A percentile compares a stretch with the other conserved stretches of the same genome.
Conservation (phyloP, 2,113 vertebrate genomes). For the Campylomormyrus numenius region DNA sequence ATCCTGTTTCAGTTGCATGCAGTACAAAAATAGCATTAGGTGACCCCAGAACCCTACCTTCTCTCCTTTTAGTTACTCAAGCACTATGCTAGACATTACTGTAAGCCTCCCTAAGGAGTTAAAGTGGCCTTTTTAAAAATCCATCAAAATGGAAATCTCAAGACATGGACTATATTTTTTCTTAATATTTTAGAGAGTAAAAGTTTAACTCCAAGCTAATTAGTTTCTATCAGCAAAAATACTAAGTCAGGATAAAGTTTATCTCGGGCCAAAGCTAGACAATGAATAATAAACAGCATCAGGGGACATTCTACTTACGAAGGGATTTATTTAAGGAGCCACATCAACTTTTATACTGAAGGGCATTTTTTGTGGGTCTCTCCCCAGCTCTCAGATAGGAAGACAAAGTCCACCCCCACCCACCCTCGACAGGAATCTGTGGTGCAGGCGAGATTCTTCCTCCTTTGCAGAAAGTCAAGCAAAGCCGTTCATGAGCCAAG, state of each 20-base stretch:
- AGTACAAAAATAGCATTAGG: constrained; percentile 57
- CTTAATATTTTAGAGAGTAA: constrained; percentile 43
- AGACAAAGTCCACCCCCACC: neutral
- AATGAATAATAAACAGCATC: constrained; percentile 39
- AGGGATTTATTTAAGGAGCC: neutral
- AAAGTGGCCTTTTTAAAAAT: constrained; percentile 60
- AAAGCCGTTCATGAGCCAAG: neutral
- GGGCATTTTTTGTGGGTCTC: neutral
- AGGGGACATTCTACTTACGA: constrained; percentile 13
- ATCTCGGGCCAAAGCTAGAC: constrained; percentile 22
- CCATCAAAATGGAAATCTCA: constrained; percentile 28
- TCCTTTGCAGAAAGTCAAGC: neutral
- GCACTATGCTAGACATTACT: constrained; percentile 41
- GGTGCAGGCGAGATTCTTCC: neutral
- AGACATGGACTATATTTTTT: constrained; percentile 34
- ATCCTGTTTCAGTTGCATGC: constrained; percentile 53
- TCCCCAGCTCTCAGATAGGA: neutral
- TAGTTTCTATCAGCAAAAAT: constrained; percentile 40
- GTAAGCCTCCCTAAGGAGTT: constrained; percentile 51
- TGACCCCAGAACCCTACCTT: constrained; percentile 38
- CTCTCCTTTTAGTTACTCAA: constrained; percentile 31
- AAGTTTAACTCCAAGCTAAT: constrained; percentile 35
- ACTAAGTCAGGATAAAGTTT: neutral
- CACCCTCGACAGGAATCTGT: neutral
- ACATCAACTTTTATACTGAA: neutral